These are phyloP conservation scores for Zhengitettix transpicula DNA, from an alignment of 2,888 invertebrate genomes.

Conservation along the genomic window DNA sequence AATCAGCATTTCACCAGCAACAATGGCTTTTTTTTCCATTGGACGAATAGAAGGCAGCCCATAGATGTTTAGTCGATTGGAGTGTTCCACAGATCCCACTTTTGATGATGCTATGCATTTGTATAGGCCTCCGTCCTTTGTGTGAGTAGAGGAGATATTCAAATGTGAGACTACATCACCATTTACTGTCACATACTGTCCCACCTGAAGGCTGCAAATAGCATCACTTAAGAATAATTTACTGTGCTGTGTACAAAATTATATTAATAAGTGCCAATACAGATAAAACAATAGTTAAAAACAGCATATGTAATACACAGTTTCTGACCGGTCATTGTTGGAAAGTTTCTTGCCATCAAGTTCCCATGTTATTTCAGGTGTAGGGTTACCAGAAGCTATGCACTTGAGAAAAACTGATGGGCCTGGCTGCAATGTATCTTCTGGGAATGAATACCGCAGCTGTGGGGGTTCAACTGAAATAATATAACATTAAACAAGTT, in stretches of 20 bases:
- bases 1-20: constrained; percentile 75
- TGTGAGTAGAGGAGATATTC: constrained; percentile 76
- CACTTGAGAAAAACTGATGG: constrained; percentile 80
- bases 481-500: constrained; percentile 11
- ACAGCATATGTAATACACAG: neutral
- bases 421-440: constrained; percentile 80
- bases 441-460: constrained; percentile 72
- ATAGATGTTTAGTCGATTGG: constrained; percentile 74
- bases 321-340: constrained; percentile 44
- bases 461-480: constrained; percentile 68
- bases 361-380: constrained; percentile 86
- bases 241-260: neutral
- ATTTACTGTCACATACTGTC: constrained; percentile 24
- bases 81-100: constrained; percentile 74
- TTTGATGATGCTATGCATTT: constrained; percentile 58
- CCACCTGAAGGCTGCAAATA: constrained; percentile 19
- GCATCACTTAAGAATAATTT: neutral
- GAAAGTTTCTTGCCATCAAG: constrained; percentile 71
- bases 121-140: constrained; percentile 83
- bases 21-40: constrained; percentile 86
- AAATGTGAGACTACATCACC: constrained; percentile 79
- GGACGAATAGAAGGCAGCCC: constrained; percentile 77
- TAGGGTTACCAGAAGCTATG: constrained; percentile 86
- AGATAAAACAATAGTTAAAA: neutral
- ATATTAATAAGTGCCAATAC: neutral